These are phyloP conservation scores for Theretra japonica DNA, from an alignment of 2,888 invertebrate genomes.

Conservation along the genomic window DNA sequence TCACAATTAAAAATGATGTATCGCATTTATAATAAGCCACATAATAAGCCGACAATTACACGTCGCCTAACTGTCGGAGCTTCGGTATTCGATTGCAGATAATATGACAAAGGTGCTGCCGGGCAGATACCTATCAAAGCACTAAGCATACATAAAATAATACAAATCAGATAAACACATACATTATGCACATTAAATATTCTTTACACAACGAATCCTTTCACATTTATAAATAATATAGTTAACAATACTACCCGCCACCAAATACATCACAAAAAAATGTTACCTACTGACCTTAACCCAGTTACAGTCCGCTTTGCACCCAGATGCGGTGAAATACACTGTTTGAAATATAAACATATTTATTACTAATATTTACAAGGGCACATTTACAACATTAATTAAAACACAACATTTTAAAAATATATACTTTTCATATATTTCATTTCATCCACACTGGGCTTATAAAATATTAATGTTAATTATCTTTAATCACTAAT, in stretches of 20 bases:
- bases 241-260: constrained; percentile 49
- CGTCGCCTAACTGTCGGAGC: background rate
- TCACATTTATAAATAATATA: background rate
- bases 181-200: background rate
- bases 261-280: constrained; percentile 44
- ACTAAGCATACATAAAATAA: background rate
- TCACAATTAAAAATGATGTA: constrained; percentile 21
- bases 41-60: constrained; percentile 36
- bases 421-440: constrained; percentile 31
- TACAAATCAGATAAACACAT: background rate
- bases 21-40: constrained; percentile 33
- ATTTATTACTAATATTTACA: constrained; percentile 21
- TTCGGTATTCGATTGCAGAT: constrained; percentile 21
- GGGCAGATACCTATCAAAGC: background rate
- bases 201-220: background rate
- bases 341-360: constrained; percentile 58
- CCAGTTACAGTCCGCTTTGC: constrained; percentile 54
- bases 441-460: constrained; percentile 22
- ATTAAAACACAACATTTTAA: constrained; percentile 39
- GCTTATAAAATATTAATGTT: constrained; percentile 5
- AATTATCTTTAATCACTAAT: background rate
- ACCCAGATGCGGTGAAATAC: constrained; percentile 60
- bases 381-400: constrained; percentile 39
- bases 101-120: constrained; percentile 24
- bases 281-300: constrained; percentile 64